Evolutionary conservation across 2,888 invertebrate species (phyloP).

Genomic region (Meteorus cinctellus): DNA sequence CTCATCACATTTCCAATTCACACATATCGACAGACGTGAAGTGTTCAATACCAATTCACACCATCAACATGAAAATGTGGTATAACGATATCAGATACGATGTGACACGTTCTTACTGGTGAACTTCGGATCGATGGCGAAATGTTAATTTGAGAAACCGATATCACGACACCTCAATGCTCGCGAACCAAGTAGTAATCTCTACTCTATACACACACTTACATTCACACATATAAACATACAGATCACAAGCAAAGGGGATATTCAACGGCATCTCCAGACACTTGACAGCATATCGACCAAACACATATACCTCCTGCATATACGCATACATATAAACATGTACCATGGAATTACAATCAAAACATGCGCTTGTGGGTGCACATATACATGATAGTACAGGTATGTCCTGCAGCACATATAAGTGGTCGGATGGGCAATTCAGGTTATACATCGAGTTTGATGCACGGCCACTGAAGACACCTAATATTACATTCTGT

Average conservation of each 20-base stretch:
- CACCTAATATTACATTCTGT: conserved; percentile 12
- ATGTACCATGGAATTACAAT: conserved; percentile 5
- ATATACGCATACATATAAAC: conserved; percentile 3
- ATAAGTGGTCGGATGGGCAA: conserved; percentile 27
- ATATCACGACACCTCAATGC: conserved; percentile 33
- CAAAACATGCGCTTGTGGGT: conserved; percentile 14
- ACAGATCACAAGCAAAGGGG: not conserved
- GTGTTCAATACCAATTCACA: not conserved
- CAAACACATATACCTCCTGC: conserved; percentile 2
- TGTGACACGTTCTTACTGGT: conserved; percentile 6
- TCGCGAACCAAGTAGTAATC: conserved; percentile 8
- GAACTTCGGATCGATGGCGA: conserved; percentile 18
- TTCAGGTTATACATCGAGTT: conserved; percentile 10
- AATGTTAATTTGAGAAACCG: conserved; percentile 39
- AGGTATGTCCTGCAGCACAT: not conserved
- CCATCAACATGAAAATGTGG: not conserved
- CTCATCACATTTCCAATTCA: not conserved
- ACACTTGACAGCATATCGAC: conserved; percentile 13
- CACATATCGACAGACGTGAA: not conserved
- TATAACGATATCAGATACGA: conserved; percentile 7
- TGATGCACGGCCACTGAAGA: not conserved
- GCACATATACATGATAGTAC: not conserved
- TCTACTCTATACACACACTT: conserved; percentile 10
- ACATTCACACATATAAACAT: not conserved
- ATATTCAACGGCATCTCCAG: conserved; percentile 17